Evolutionary conservation across 2,113 vertebrate species (phyloP), one percentile per base, ranked within the genome.

Genomic region (Lasiurus cinereus): DNA sequence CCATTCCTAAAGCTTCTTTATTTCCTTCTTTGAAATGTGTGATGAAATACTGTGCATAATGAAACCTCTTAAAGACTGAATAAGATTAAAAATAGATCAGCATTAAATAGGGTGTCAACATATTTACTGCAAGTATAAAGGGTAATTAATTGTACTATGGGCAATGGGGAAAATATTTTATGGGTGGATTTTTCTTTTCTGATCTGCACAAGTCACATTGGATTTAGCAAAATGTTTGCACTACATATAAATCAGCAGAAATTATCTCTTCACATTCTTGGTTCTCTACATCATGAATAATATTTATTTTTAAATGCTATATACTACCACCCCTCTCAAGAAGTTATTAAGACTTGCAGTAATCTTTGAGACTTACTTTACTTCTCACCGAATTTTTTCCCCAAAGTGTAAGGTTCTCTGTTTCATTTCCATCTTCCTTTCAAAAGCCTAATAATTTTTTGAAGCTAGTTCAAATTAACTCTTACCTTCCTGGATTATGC

Each of bases 1-100:
- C 39, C 39, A 50, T 50, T 50, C 48, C 79, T 93, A 96, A 86
- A 77, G 39, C 62, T 27, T 69, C 33, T 94, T 76, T 52, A 76
- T 93, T 96, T 93, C 50, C n/a, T 96, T 90, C 46, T 90, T 96
- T 96, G 76, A 93, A 91, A 70, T 91, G 48, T 91, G 19, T 88
- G 78, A 79, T 92, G 92, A 96, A 89, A 74, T 66, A 82, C 36
- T 5, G 18, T 73, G n/a, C 54, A 54, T 66, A 31, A 31, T 70
- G 14, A 95, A 96, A 59, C 14, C 59, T 90, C 56, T 83, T 93
- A 87, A 95, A 95, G 76, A 94, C 11, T 48, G 46, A 80, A 36
- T 83, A 87, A 89, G 27, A 67, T 92, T 96, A 87, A 97, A 96
- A 96, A 56, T 67, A 94, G 29, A 95, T 89, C 46, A 90, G 76